Evolutionary conservation across 2,797 vertebrate species (phyloP).

Genomic region (Gallirallus australis): DNA sequence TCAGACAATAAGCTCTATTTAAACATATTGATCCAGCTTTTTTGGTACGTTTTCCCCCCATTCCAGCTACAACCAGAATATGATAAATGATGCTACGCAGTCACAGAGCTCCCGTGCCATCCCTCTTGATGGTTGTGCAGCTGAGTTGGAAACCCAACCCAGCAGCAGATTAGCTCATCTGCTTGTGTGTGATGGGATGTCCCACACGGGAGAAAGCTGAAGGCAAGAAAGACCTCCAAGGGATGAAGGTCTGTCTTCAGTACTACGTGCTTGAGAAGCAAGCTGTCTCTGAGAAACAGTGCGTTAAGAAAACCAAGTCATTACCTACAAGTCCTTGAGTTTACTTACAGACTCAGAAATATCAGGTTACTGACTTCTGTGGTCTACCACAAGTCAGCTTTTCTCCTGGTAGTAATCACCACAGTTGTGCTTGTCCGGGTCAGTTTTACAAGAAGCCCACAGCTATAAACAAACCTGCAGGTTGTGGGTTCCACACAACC

Average conservation of each 20-base stretch:
- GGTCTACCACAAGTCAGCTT: background rate
- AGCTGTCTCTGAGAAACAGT: background rate
- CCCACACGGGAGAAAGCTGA: background rate
- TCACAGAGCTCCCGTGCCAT: background rate
- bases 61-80: background rate
- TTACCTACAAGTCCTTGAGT: background rate
- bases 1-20: background rate
- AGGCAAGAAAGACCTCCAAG: background rate
- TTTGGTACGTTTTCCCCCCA: accelerated
- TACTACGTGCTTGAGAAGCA: accelerated
- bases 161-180: background rate
- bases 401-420: background rate
- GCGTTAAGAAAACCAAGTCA: background rate
- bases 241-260: background rate
- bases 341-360: background rate
- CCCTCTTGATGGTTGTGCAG: accelerated
- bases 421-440: accelerated
- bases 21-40: background rate
- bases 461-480: background rate
- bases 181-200: background rate
- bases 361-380: background rate
- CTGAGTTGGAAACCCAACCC: background rate
- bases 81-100: accelerated
- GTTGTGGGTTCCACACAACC: background rate
- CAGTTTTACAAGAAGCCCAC: background rate